Evolutionary conservation across 1,140 invertebrate species (phyloP).

Genomic region (Drosophila sucinea): DNA sequence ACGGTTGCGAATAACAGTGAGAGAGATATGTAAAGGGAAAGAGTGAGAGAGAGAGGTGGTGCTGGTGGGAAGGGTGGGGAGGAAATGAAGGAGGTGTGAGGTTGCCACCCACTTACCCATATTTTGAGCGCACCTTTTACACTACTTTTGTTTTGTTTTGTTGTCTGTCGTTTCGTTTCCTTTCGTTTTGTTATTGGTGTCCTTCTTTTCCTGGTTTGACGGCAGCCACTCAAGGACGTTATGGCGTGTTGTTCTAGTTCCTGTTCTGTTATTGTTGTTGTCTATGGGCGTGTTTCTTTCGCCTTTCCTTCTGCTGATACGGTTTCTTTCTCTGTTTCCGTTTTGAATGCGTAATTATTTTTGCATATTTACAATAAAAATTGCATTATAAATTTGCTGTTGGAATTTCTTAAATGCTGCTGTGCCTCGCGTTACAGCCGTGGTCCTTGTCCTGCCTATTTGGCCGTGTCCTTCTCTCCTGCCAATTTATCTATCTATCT

Average conservation of each 20-base stretch:
- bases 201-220: constrained; percentile 24
- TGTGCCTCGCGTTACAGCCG: background rate
- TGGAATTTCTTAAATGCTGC: background rate
- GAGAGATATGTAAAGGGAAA: too few relatives aligned
- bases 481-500: constrained; percentile 2
- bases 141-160: constrained; percentile 41
- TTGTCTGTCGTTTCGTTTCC: constrained; percentile 31
- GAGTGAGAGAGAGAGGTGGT: too few relatives aligned
- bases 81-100: background rate
- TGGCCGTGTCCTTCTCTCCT: constrained; percentile 8
- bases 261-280: constrained; percentile 10
- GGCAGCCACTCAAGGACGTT: constrained; percentile 24
- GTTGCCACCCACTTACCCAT: constrained; percentile 65
- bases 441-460: background rate
- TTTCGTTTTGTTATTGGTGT: constrained; percentile 29
- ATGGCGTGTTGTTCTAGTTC: constrained; percentile 37
- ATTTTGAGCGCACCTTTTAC: constrained; percentile 65
- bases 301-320: background rate
- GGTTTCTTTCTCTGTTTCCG: background rate
- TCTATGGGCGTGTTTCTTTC: background rate
- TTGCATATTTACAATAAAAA: background rate
- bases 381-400: background rate
- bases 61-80: background rate
- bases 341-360: background rate
- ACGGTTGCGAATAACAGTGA: too few relatives aligned